Evolutionary conservation across 2,797 vertebrate genomes (phyloP).

Genomic region (Enteromius afrohamiltoni): DNA sequence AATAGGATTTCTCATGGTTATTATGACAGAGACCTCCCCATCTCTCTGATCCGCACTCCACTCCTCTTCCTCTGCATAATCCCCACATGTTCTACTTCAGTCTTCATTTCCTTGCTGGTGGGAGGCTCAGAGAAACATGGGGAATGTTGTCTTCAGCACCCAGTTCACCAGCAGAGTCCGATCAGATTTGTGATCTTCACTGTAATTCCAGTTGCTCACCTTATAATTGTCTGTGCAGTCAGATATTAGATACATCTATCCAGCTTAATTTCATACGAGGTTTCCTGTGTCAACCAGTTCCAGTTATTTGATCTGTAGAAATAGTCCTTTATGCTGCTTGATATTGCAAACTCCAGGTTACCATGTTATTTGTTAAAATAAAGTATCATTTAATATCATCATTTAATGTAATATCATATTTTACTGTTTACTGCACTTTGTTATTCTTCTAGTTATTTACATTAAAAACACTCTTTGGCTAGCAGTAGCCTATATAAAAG

Average conservation of each 20-base stretch:
- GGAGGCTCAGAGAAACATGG: constrained; percentile 26
- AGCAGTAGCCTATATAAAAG: neutral
- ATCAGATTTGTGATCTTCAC: constrained; percentile 9
- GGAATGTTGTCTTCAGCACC: constrained; percentile 26
- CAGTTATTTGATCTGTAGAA: neutral
- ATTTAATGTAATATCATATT: neutral
- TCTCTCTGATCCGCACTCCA: constrained; percentile 36
- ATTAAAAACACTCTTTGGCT: neutral
- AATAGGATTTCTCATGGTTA: constrained; percentile 37
- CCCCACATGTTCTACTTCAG: constrained; percentile 41
- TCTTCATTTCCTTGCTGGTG: constrained; percentile 41
- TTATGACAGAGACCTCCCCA: constrained; percentile 36
- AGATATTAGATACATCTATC: neutral
- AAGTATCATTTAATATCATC: neutral
- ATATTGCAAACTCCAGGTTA: neutral
- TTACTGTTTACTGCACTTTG: neutral
- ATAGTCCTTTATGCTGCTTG: neutral
- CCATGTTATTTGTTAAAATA: neutral
- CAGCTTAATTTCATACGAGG: neutral
- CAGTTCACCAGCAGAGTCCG: neutral
- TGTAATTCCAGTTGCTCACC: neutral
- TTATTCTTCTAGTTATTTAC: neutral
- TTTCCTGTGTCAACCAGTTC: neutral
- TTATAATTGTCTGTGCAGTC: neutral
- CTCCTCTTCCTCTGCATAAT: constrained; percentile 48